Evolutionary conservation across 2,888 invertebrate species (phyloP), one percentile per base, ranked within the genome.

Genomic region (Mesorhabditis spiculigera): DNA sequence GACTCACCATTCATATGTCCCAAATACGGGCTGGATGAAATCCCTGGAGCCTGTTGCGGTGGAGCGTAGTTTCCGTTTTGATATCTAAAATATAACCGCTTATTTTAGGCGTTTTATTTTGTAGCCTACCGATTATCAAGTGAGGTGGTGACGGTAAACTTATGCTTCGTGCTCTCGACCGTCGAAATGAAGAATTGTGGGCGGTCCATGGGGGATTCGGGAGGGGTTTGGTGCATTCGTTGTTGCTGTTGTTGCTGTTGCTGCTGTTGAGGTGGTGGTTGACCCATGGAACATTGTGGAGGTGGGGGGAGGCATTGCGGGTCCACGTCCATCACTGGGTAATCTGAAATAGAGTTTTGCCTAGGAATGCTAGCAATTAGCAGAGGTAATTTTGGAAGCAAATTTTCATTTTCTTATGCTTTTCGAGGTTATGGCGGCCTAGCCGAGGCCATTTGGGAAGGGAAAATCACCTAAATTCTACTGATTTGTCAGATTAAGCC

Each of bases 71-170:
- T 50, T 13, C 10, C 58, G 58, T 66, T 66, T 66, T 8, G 45
- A 4, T 5, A 44, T 41, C 43, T 44, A 45, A 66, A 66, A 45
- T 43, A 6, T 63, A 8, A 8, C 41, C 16, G 13, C 16, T 8
- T 63, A 8, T 63, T 16, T 16, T 63, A 8, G 6, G 6, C 28
- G 6, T 63, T 8, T 1, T 16, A n/a, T 16, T 63, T 16, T 16
- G 6, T 16, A n/a, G 6, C 73, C 44, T 4, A 75, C 76, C 75
- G 58, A 63, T 74, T 73, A 70, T 73, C 70, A 0, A 72, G 71
- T 3, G 77, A 70, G 0, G 77, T 81, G n/a, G 78, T 81, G 1
- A 81, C 81, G 16, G 78, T 77, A 58, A 81, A 81, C 71, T 81
- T 81, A 69, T 81, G 81, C 42, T 78, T 78, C 3, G 75, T 75